phyloP scores from a whole-genome alignment of 2,888 invertebrate genomes.

The Cheilosia scutellata region DNA sequence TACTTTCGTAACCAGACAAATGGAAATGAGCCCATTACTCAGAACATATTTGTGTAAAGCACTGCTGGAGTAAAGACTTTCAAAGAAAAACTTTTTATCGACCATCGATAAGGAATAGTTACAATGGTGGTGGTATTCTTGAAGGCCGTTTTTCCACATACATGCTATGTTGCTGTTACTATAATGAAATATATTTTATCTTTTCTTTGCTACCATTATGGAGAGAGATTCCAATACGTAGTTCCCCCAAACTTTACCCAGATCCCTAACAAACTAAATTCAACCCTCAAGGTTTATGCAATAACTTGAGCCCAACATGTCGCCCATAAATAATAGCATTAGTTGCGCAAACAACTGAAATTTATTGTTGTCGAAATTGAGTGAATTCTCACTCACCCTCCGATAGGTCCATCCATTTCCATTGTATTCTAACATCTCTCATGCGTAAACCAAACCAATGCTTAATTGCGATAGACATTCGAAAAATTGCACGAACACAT shows the following conservation, averaged over 20 bases:
- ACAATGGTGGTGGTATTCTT: no score
- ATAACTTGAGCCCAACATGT: not conserved
- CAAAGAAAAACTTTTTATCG: no score
- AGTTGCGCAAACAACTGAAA: conserved; percentile 10
- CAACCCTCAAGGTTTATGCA: not conserved
- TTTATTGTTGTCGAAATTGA: conserved; percentile 12
- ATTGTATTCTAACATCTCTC: not conserved
- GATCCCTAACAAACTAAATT: not conserved
- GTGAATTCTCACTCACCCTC: not conserved
- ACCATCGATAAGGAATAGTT: no score
- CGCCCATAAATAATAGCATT: conserved; percentile 35
- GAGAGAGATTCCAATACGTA: no score
- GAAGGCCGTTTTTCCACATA: no score
- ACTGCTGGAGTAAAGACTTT: no score
- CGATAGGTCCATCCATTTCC: not conserved
- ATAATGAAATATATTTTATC: no score
- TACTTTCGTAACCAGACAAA: no score
- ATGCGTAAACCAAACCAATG: not conserved
- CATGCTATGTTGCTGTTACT: no score
- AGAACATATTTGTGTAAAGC: no score
- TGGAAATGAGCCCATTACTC: no score
- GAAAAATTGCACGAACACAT: conserved; percentile 28
- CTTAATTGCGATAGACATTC: conserved; percentile 22
- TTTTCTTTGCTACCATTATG: no score
- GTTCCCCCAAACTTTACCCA: not conserved